Conservation (phyloP, 2,797 vertebrate genomes). For the Tarsius wallacei region DNA sequence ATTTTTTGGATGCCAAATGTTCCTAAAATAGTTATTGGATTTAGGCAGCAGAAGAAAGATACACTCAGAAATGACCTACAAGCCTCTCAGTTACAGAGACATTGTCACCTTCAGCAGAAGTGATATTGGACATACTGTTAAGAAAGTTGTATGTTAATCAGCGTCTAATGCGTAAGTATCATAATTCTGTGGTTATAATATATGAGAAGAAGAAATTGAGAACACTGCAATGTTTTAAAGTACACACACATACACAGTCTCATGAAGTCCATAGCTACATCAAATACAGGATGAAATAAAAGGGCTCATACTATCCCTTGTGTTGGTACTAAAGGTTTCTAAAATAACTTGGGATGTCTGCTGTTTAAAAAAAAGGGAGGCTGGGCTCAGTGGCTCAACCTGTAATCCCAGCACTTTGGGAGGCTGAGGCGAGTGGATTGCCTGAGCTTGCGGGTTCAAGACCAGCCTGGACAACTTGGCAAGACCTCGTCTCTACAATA, state of each 20-base stretch:
- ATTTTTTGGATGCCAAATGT: conserved; percentile 84
- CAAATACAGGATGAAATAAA: conserved; percentile 63
- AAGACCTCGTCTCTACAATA: no score
- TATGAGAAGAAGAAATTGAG: conserved; percentile 1
- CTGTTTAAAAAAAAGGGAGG: not conserved
- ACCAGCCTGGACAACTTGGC: no score
- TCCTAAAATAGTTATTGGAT: conserved; percentile 82
- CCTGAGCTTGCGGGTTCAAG: no score
- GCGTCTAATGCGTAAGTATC: conserved; percentile 42
- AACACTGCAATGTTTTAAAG: conserved; percentile 21
- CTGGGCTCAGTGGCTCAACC: no score
- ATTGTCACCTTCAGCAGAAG: conserved; percentile 21
- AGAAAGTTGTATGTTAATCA: conserved; percentile 57
- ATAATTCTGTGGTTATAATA: conserved; percentile 34
- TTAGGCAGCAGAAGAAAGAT: conserved; percentile 77
- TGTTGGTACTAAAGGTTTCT: conserved; percentile 43
- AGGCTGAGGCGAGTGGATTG: no score
- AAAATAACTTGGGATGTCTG: conserved; percentile 34
- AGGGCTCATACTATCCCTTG: not conserved
- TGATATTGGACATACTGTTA: conserved; percentile 17
- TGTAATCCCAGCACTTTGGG: no score
- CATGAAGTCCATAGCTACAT: conserved; percentile 18
- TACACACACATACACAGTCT: not conserved
- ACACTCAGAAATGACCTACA: conserved; percentile 67
- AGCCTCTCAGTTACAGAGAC: conserved; percentile 1